phyloP scores from a whole-genome alignment of 2,113 vertebrate genomes.

The Psilopsiagon aymara region DNA sequence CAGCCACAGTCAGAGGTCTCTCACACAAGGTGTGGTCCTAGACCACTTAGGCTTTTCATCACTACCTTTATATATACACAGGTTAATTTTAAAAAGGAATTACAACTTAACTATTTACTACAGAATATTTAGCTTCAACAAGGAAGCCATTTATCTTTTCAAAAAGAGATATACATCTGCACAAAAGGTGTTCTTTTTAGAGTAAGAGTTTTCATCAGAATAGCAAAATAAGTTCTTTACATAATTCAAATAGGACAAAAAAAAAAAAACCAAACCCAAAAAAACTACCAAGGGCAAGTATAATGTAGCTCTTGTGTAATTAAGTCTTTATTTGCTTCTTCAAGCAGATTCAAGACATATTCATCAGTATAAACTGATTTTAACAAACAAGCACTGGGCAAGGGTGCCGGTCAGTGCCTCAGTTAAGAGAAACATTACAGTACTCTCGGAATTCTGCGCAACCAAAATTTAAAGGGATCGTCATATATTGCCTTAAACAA shows the following conservation, averaged over 20 bases:
- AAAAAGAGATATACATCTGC: slow-evolving; percentile 70
- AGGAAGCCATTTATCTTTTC: slow-evolving; percentile 71
- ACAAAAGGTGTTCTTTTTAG: slow-evolving; percentile 69
- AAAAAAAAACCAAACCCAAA: neutral
- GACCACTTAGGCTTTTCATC: slow-evolving; percentile 65
- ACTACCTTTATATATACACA: slow-evolving; percentile 62
- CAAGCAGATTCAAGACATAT: slow-evolving; percentile 53
- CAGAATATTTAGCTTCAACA: slow-evolving; percentile 75
- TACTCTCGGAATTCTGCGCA: slow-evolving; percentile 24
- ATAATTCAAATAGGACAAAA: slow-evolving; percentile 59
- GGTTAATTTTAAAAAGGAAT: slow-evolving; percentile 58
- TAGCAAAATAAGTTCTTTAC: slow-evolving; percentile 74
- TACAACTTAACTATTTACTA: slow-evolving; percentile 67
- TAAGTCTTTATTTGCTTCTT: slow-evolving; percentile 32
- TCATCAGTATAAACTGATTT: slow-evolving; percentile 54
- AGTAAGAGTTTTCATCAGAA: slow-evolving; percentile 60
- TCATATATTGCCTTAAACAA: slow-evolving; percentile 53
- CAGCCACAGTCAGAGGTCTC: slow-evolving; percentile 68
- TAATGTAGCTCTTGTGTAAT: slow-evolving; percentile 34
- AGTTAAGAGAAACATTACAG: slow-evolving; percentile 38
- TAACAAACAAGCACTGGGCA: slow-evolving; percentile 34
- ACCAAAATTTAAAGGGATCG: slow-evolving; percentile 38
- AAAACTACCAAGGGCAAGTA: slow-evolving; percentile 44
- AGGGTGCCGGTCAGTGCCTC: slow-evolving; percentile 34
- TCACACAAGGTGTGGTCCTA: slow-evolving; percentile 77